Evolutionary conservation across 2,888 invertebrate genomes (phyloP), one percentile per base, ranked within the genome.

Genomic region (Tridacna crocea): DNA sequence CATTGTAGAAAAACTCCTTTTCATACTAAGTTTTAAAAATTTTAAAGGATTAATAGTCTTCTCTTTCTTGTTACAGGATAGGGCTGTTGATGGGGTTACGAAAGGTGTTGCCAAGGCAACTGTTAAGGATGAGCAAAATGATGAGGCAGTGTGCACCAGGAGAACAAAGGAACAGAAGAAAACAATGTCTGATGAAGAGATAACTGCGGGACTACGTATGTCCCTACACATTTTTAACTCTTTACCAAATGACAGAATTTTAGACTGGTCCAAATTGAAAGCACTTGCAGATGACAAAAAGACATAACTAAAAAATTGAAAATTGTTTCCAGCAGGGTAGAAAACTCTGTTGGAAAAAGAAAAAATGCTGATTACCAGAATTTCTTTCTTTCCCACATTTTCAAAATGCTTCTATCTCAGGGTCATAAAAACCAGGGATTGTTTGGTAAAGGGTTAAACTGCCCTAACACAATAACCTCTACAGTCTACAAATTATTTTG

Each of bases 111-210:
- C 73, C 55, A 87, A 88, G 13, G 77, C 75, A 58, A 88, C 87
- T 11, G 70, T 83, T 15, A 88, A 87, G 13, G 85, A 80, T 15
- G 82, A 83, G 78, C 48, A 66, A 13, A 82, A 84, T 12, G 87
- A 87, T 13, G 81, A 82, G 24, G 78, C 86, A 26, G 90, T 89
- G 15, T 90, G 90, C 17, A 82, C 82, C 22, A 77, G 92, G 47
- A 82, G 92, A 79, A 88, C 86, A 93, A 97, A 97, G 95, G 97
- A 97, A 15, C 97, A 97, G 88, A 97, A 97, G 92, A 97, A 97
- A 91, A 96, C 96, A 72, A 94, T 97, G 91, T 95, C 95, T 36
- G 97, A 97, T 92, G 96, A 96, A 68, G 96, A 97, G 91, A 96
- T 98, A 48, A 97, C 97, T 94, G 96, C 96, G 15, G 97, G 97